Evolutionary conservation across 2,888 invertebrate genomes (phyloP), one percentile per base, ranked within the genome.

Genomic region (Zeuzera pyrina): DNA sequence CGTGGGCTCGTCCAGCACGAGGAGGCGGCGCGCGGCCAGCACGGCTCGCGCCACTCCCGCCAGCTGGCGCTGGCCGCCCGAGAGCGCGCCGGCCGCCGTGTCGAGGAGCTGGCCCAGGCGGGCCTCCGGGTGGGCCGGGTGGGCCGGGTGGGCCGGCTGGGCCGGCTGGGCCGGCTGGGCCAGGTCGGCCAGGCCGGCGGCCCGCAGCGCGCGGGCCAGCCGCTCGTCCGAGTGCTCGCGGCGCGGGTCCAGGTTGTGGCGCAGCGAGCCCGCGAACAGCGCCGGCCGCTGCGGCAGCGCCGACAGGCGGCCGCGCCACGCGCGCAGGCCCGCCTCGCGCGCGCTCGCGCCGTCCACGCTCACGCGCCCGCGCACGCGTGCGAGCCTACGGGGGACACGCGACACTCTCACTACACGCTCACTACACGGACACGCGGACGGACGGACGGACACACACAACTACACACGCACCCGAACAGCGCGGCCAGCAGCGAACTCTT

Each of bases 1-100:
- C 0, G 95, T 95, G 1, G 95, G 95, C 78, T 96, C 96, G 35
- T 92, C 91, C 29, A 92, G 63, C 8, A 91, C 78, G 0, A 92
- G 76, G 24, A 93, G 39, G 84, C 88, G 28, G 86, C 91, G 76
- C 84, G 91, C 56, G 84, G 91, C 57, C 0, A 92, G 76, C 6
- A 91, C 87, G 0, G 91, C 91, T 10, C 92, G 65, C 0, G 91
- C 91, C 12, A 92, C 72, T 49, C 91, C 91, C 29, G 91, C 71
- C 30, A 91, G 73, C 60, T 92, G 92, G 2, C 88, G 54, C 67
- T 92, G 91, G 0, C 92, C 92, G 1, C 87, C 86, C 6, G 90
- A 91, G 35, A 91, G 79, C 58, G 88, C 89, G 0, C 85, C 76
- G 0, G n/a, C 90, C 90, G 0, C 89, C 89, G 49, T 91, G 0